phyloP scores from a whole-genome alignment of 2,888 invertebrate genomes.

The Cephus nigrinus region DNA sequence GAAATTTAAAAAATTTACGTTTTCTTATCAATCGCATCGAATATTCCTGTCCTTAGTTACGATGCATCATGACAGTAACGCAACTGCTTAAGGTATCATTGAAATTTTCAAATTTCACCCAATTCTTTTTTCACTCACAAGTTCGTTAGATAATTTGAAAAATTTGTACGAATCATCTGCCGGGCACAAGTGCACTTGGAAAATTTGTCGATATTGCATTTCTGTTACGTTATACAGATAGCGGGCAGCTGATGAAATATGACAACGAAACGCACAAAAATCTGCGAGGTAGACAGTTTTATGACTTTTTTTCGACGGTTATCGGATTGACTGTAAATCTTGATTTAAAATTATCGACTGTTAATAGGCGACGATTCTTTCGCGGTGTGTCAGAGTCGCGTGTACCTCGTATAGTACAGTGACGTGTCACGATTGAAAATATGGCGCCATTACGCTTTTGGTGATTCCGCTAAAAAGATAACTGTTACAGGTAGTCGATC shows the following conservation, averaged over 20 bases:
- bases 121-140: neutral
- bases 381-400: neutral
- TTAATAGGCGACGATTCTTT: neutral
- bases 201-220: neutral
- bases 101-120: neutral
- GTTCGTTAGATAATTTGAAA: neutral
- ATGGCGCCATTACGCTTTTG: neutral
- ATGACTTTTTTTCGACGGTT: neutral
- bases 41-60: neutral
- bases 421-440: neutral
- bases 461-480: neutral
- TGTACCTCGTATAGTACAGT: neutral
- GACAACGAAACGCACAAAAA: neutral
- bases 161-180: neutral
- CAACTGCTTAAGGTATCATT: neutral
- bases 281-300: neutral
- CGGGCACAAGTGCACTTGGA: neutral
- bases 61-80: neutral
- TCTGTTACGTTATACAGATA: neutral
- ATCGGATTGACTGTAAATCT: neutral
- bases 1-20: neutral
- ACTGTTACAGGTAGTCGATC: neutral
- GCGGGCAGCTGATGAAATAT: neutral
- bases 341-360: neutral
- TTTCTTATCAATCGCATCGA: neutral